Percentiles rank a stretch among this genome's conserved stretches.
Conservation (phyloP, 1,140 invertebrate species). For the Colletes gigas region DNA sequence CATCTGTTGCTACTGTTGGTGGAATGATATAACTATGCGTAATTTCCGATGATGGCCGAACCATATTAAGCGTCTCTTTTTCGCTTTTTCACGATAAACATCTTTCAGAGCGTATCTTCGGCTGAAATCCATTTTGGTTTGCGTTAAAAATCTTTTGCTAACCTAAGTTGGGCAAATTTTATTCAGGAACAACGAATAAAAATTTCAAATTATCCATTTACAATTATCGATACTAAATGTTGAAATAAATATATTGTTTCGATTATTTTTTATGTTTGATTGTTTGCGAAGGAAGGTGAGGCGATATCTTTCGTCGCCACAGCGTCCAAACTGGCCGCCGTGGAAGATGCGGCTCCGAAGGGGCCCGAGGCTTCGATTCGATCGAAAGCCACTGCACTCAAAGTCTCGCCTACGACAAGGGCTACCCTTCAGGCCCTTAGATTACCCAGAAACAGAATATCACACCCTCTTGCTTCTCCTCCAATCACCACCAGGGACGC, state of each 20-base stretch:
- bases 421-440: constrained; percentile 73
- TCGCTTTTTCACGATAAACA: too few species aligned
- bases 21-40: too few species aligned
- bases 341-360: constrained; percentile 82
- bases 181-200: too few species aligned
- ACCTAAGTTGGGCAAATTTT: too few species aligned
- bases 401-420: constrained; percentile 75
- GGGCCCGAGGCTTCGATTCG: constrained; percentile 76
- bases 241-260: neutral
- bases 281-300: constrained; percentile 72
- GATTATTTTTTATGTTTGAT: constrained; percentile 4
- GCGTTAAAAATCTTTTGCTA: too few species aligned
- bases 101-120: too few species aligned
- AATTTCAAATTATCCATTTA: neutral
- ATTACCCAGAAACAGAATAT: constrained; percentile 63
- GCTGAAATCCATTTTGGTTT: too few species aligned
- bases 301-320: constrained; percentile 79
- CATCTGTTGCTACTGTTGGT: too few species aligned
- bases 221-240: neutral
- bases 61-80: too few species aligned
- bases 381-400: constrained; percentile 70
- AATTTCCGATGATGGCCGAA: too few species aligned
- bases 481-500: constrained; percentile 74
- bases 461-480: constrained; percentile 50
- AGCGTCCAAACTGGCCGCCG: constrained; percentile 83